phyloP scores from a whole-genome alignment of 2,888 invertebrate genomes.

The Pharmacophagus antenor region DNA sequence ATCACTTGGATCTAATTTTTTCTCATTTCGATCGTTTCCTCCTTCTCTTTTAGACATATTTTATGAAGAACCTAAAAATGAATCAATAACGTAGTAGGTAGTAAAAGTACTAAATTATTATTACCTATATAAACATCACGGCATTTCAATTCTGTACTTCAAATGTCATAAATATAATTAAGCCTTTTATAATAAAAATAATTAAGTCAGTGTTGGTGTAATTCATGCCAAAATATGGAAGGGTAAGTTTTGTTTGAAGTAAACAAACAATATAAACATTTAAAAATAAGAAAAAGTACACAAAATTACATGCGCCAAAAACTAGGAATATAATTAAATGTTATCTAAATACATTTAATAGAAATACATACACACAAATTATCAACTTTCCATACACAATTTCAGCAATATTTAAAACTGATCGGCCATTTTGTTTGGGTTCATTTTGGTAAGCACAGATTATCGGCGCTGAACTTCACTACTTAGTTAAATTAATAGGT shows the following conservation, averaged over 20 bases:
- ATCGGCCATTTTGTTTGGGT: slow-evolving; percentile 72
- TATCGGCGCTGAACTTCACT: neutral
- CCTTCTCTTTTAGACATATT: slow-evolving; percentile 78
- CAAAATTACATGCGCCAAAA: neutral
- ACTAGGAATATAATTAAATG: neutral
- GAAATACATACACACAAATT: slow-evolving; percentile 21
- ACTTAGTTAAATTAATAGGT: neutral
- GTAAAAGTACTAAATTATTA: neutral
- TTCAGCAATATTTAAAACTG: slow-evolving; percentile 50
- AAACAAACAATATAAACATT: slow-evolving; percentile 26
- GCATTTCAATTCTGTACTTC: neutral
- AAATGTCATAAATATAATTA: neutral
- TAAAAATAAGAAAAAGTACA: slow-evolving; percentile 7
- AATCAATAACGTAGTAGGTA: slow-evolving; percentile 22
- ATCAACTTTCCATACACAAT: slow-evolving; percentile 44
- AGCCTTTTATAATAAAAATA: neutral
- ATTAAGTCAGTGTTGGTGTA: neutral
- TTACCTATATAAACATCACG: neutral
- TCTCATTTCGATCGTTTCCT: slow-evolving; percentile 69
- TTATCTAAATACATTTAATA: slow-evolving; percentile 14
- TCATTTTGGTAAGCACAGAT: slow-evolving; percentile 33
- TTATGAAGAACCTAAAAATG: slow-evolving; percentile 37
- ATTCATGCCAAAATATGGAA: slow-evolving; percentile 3
- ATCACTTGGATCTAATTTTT: slow-evolving; percentile 73
- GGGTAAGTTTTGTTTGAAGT: slow-evolving; percentile 21